A percentile compares a stretch with the other conserved stretches of the same genome.
Conservation (phyloP, 2,113 vertebrate species). For the Antigone vipio region DNA sequence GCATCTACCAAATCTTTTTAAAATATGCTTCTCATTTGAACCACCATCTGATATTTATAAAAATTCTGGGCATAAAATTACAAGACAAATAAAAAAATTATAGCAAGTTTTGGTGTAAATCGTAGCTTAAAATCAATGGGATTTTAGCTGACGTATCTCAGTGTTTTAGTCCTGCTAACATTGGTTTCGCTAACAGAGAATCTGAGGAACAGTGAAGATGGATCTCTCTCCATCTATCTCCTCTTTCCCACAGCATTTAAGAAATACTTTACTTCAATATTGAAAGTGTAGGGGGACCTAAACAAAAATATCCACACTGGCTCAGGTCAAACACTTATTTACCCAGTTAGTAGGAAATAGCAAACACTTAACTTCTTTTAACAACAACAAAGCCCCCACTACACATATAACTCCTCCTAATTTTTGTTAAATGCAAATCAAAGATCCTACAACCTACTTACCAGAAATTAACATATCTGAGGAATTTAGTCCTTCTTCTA, state of each 20-base stretch:
- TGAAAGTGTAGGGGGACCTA: background rate
- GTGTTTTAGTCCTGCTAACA: background rate
- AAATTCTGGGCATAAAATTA: background rate
- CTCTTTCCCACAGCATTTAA: background rate
- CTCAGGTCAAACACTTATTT: background rate
- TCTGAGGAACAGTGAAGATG: background rate
- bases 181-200: background rate
- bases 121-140: background rate
- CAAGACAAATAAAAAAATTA: background rate
- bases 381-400: accelerated
- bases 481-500: conserved; percentile 64
- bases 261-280: background rate
- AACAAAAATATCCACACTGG: background rate
- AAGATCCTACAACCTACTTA: background rate
- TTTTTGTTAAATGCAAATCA: background rate
- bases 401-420: background rate
- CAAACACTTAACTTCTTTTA: background rate
- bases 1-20: background rate
- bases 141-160: background rate
- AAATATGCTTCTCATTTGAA: background rate
- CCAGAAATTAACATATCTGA: conserved; percentile 59
- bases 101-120: background rate
- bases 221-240: background rate
- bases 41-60: background rate
- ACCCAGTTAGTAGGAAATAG: background rate